A percentile compares a stretch with the other conserved stretches of the same genome.
These are phyloP conservation scores for Eudasyphora cyanicolor DNA, from an alignment of 2,888 invertebrate genomes.

Conservation along the genomic window DNA sequence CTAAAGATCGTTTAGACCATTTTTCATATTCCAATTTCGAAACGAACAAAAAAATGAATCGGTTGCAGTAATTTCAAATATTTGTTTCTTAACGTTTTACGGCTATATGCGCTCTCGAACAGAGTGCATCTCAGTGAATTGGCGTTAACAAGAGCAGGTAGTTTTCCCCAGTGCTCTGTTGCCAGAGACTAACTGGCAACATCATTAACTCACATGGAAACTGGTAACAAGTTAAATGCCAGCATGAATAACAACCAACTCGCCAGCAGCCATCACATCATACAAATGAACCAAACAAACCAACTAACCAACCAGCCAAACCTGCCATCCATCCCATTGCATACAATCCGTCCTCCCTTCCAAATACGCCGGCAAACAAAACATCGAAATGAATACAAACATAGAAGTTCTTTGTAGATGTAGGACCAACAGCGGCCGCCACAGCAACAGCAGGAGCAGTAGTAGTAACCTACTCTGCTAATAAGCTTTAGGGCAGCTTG, in stretches of 20 bases:
- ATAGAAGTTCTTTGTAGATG: conserved; percentile 9
- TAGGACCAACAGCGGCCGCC: neutral
- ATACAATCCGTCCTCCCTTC: neutral
- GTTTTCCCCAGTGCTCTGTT: conserved; percentile 58
- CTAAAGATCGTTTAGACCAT: conserved; percentile 55
- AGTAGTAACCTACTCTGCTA: conserved; percentile 8
- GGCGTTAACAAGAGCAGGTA: conserved; percentile 52
- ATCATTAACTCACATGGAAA: conserved; percentile 68
- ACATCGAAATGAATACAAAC: conserved; percentile 14
- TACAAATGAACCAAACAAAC: no score
- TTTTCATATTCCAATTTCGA: conserved; percentile 62
- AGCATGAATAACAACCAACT: conserved; percentile 23
- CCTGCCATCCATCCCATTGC: neutral
- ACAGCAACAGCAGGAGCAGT: no score
- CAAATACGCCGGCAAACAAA: neutral
- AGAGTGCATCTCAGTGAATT: conserved; percentile 67
- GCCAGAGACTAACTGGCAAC: conserved; percentile 75
- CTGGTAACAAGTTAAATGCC: conserved; percentile 48
- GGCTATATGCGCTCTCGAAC: no score
- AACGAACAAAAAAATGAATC: conserved; percentile 19
- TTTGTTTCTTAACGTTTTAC: conserved; percentile 39
- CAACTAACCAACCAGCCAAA: neutral
- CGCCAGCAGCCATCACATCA: neutral
- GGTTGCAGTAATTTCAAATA: conserved; percentile 55
- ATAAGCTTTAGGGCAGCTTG: conserved; percentile 44